Base-by-base conservation (phyloP, 2,888 invertebrate genomes). In the Sussaba pulchella region DNA sequence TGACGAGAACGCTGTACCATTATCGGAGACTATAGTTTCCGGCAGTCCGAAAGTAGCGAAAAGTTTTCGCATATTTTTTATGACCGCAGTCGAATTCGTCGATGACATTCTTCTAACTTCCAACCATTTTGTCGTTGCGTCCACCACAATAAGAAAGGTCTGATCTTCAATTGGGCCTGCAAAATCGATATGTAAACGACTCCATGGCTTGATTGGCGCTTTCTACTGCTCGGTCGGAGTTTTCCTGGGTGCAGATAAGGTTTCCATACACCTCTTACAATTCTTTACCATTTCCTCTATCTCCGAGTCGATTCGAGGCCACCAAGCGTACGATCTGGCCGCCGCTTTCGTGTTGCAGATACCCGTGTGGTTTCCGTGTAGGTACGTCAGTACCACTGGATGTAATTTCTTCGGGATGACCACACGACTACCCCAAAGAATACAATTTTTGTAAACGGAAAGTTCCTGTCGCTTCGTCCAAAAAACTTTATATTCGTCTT, bases 1-100 rank as follows among this genome's bases (percentile, higher is more conserved):
- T 4, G 83, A 82, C 6, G 59, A 71, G 69, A 89, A 89, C 9
- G 78, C 73, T 14, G 86, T 78, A 2, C 84, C 85, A 78, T 88
- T 87, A 70, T 89, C 88, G n/a, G 83, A 78, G 0, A 86, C 86
- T 1, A 87, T 31, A 6, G 66, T 74, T 1, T 82, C 82, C 0
- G 87, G 87, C 8, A 88, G 47, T n/a, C 88, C 87, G 75, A 82
- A 79, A 2, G 76, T 73, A 1, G 84, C 82, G 39, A 82, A 82
- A 2, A 85, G 36, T 8, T 21, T 50, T 10, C 84, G 43, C 1
- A 88, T 50, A 5, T 52, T 66, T 14, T 52, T 73, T 8, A 86
- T 84, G 2, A 84, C 54, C 1, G 14, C 9, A 9, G 83, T 50
- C 1, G 75, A 57, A 8, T 78, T 84, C 1, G 71, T 76, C 0